phyloP scores from a whole-genome alignment of 2,113 vertebrate genomes.

The Theristicus caerulescens region DNA sequence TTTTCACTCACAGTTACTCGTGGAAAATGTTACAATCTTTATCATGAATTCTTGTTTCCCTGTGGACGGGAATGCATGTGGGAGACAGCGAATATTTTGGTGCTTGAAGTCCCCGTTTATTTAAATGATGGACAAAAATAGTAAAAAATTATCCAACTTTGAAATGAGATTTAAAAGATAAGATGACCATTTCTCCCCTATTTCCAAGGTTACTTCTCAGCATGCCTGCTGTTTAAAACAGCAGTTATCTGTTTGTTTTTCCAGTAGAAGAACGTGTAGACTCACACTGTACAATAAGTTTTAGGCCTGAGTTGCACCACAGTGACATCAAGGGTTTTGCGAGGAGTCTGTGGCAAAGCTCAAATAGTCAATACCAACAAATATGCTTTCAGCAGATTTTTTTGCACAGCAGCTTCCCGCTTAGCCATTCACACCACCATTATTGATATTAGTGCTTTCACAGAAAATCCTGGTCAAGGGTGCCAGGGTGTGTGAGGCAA shows the following conservation, averaged over 20 bases:
- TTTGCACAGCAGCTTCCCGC: background rate
- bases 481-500: background rate
- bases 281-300: background rate
- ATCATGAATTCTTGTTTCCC: background rate
- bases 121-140: background rate
- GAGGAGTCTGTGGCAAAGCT: background rate
- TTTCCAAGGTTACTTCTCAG: background rate
- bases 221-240: background rate
- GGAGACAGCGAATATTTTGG: background rate
- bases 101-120: background rate
- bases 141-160: background rate
- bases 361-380: background rate
- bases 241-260: background rate
- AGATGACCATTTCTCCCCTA: background rate
- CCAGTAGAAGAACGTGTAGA: background rate
- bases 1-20: background rate
- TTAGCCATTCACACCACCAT: accelerated
- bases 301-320: background rate
- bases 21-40: background rate
- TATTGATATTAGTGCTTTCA: background rate
- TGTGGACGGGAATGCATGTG: background rate
- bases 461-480: background rate
- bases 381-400: background rate
- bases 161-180: background rate
- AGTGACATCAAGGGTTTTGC: background rate